Evolutionary conservation across 2,888 invertebrate genomes (phyloP), one percentile per base, ranked within the genome.

Genomic region (Caenorhabditis sp.): DNA sequence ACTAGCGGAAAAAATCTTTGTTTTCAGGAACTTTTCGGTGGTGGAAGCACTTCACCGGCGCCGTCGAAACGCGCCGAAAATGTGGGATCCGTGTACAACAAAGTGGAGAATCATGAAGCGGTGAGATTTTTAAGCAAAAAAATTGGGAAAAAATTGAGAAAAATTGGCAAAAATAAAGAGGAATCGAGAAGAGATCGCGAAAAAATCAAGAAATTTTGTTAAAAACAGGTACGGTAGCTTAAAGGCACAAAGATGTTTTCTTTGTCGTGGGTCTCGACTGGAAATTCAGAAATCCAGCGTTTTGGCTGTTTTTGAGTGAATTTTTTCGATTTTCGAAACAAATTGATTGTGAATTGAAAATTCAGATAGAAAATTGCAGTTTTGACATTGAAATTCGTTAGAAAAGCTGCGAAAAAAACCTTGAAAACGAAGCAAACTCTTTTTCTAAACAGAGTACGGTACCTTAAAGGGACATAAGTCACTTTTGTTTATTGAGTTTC

Each of bases 1-100:
- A 44, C 63, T 28, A 5, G 12, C 1, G 28, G 22, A 41, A 31
- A 22, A 5, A n/a, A 47, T 19, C 1, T 19, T 47, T 47, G 6
- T 3, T 68, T 86, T 61, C 31, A 87, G 87, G 87, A 86, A 58
- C 64, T 87, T 24, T 87, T 87, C 82, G 87, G 87, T 2, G 84
- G 86, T 12, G 85, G 80, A 7, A 64, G 61, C 19, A 58, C 69
- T 6, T 70, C 69, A 26, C 77, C 69, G 35, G 22, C 49, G 8
- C 56, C 79, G 2, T 44, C 70, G 4, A 56, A 38, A 12, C 8
- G 47, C 4, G 47, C 4, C 7, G 19, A 72, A 28, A 51, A 49
- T 22, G 66, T 19, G 14, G 64, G 31, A 35, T 58, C 41, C 19
- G 61, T 7, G 2, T 41, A 8, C 7, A 31, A 47, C 16, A 47